Percentiles rank a stretch among this genome's conserved stretches.
These are phyloP conservation scores for Pogonomyrmex barbatus DNA, from an alignment of 1,140 invertebrate genomes.

Conservation along the genomic window DNA sequence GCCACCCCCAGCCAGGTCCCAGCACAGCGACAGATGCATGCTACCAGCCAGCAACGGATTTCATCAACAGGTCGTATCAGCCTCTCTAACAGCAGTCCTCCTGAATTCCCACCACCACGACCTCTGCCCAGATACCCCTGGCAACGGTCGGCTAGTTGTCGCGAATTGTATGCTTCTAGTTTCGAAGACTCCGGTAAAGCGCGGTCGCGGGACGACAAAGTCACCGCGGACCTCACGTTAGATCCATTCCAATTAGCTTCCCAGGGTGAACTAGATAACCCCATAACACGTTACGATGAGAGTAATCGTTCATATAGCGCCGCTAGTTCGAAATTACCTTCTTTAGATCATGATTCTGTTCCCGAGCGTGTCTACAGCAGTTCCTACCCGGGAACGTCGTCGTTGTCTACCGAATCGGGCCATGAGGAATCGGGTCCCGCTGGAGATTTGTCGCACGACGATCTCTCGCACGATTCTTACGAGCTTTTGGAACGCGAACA, in stretches of 20 bases:
- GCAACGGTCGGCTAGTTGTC: constrained; percentile 92
- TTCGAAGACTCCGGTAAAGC: constrained; percentile 90
- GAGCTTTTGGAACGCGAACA: constrained; percentile 91
- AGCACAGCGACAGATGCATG: constrained; percentile 81
- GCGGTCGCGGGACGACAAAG: constrained; percentile 83
- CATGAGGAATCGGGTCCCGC: constrained; percentile 87
- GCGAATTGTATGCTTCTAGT: constrained; percentile 91
- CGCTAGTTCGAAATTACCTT: constrained; percentile 87
- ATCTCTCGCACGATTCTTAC: constrained; percentile 95
- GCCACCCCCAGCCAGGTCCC: constrained; percentile 84
- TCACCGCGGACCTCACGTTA: constrained; percentile 63
- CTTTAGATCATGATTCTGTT: constrained; percentile 88
- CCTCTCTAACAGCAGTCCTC: constrained; percentile 86
- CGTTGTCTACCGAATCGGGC: constrained; percentile 88
- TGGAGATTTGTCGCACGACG: constrained; percentile 92
- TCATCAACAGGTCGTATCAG: constrained; percentile 87
- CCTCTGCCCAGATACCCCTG: constrained; percentile 87
- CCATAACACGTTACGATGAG: constrained; percentile 92
- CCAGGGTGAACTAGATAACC: constrained; percentile 89
- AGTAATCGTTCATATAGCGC: constrained; percentile 88
- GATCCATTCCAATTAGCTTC: constrained; percentile 82
- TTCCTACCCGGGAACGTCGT: constrained; percentile 93
- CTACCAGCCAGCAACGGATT: constrained; percentile 84
- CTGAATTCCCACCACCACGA: constrained; percentile 84
- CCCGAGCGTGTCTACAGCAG: constrained; percentile 92